phyloP scores from a whole-genome alignment of 2,888 invertebrate genomes.

The Tetragnatha montana region DNA sequence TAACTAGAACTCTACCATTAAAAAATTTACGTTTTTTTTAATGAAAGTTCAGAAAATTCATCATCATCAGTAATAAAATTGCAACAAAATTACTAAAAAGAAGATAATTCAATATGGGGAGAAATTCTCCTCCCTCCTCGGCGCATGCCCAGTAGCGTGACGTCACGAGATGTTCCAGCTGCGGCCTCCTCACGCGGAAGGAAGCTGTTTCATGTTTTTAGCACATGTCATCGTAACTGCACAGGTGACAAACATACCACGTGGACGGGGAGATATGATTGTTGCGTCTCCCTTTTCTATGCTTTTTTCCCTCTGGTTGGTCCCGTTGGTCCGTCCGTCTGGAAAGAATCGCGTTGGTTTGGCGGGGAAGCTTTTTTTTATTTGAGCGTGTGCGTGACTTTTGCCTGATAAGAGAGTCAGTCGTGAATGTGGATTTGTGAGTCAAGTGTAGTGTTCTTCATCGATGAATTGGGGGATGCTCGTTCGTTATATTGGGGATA shows the following conservation, averaged over 20 bases:
- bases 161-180: conserved; percentile 49
- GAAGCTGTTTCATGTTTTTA: conserved; percentile 59
- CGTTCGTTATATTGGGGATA: too few species aligned
- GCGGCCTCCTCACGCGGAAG: conserved; percentile 62
- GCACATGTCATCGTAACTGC: conserved; percentile 60
- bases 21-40: too few species aligned
- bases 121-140: neutral
- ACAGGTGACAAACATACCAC: conserved; percentile 67
- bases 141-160: conserved; percentile 41
- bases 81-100: neutral
- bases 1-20: too few species aligned
- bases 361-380: neutral
- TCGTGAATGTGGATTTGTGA: too few species aligned
- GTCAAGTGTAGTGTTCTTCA: too few species aligned
- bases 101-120: neutral
- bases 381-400: too few species aligned
- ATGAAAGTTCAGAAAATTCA: too few species aligned
- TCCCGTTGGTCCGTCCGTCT: too few species aligned
- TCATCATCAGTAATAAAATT: neutral
- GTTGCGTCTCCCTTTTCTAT: conserved; percentile 6
- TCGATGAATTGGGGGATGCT: too few species aligned
- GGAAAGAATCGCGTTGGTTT: neutral
- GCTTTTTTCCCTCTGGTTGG: conserved; percentile 19
- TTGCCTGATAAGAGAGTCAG: too few species aligned
- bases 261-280: conserved; percentile 46